These are phyloP conservation scores for Pseudomugil tenellus DNA, from an alignment of 2,797 vertebrate genomes.

Conservation along the genomic window DNA sequence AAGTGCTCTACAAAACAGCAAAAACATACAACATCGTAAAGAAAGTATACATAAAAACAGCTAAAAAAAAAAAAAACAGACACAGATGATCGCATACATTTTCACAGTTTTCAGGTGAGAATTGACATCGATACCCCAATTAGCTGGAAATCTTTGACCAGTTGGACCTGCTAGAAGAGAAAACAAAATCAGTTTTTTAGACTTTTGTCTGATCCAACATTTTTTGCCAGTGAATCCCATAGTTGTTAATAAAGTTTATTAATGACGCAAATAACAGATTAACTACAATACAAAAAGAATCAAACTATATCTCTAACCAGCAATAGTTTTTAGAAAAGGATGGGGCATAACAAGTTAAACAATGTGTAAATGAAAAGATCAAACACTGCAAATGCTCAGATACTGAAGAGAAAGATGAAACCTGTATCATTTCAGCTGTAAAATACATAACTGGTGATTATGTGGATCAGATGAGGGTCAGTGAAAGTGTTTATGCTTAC, in stretches of 20 bases:
- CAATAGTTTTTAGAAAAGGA: not conserved
- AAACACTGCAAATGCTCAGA: not conserved
- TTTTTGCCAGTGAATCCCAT: not conserved
- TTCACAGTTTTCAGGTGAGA: too few species aligned
- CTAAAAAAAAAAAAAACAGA: too few species aligned
- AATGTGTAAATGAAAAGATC: not conserved
- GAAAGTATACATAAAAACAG: too few species aligned
- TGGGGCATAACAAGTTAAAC: slow-evolving; percentile 2
- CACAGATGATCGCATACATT: too few species aligned
- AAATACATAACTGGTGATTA: slow-evolving; percentile 14
- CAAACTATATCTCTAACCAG: not conserved
- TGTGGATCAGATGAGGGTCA: slow-evolving; percentile 31
- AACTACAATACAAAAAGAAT: not conserved
- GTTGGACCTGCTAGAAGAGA: not conserved
- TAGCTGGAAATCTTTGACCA: too few species aligned
- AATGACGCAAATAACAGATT: not conserved
- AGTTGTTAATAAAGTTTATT: not conserved
- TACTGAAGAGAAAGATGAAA: slow-evolving; percentile 5
- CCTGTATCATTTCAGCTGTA: not conserved
- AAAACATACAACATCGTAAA: too few species aligned
- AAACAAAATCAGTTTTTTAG: too few species aligned
- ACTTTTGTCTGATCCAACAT: not conserved
- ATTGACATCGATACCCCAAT: too few species aligned
- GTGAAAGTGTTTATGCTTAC: slow-evolving; percentile 11
- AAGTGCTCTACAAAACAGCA: too few species aligned